Percentiles rank a stretch among this genome's conserved stretches.
These are phyloP conservation scores for Cataglyphis hispanica DNA, from an alignment of 1,140 invertebrate genomes.

Conservation along the genomic window DNA sequence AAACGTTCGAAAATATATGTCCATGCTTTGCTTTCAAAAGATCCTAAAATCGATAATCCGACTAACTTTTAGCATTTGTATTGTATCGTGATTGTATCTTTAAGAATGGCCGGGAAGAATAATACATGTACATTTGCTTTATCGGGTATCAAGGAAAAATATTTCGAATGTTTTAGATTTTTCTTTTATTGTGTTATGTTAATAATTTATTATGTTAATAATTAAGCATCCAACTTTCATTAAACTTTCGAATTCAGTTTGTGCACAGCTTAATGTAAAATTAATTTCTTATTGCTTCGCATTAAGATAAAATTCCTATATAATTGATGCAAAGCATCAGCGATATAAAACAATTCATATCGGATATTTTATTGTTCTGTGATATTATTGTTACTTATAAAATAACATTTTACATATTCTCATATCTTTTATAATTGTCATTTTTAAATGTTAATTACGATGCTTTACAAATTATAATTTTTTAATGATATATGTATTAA, in stretches of 20 bases:
- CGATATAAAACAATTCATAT: not conserved
- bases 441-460: slow-evolving; percentile 3
- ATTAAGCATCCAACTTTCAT: not conserved
- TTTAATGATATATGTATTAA: not conserved
- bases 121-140: not conserved
- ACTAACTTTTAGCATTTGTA: not conserved
- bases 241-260: not conserved
- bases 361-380: not conserved
- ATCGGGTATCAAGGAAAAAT: not conserved
- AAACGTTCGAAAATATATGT: not conserved
- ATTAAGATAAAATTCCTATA: no score
- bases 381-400: not conserved
- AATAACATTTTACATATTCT: not conserved
- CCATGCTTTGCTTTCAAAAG: not conserved
- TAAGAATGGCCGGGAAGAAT: not conserved
- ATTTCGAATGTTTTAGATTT: not conserved
- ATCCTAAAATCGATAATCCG: not conserved
- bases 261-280: no score
- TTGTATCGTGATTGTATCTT: not conserved
- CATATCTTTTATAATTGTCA: not conserved
- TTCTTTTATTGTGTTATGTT: not conserved
- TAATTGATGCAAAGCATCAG: no score
- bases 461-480: slow-evolving; percentile 1
- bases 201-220: not conserved
- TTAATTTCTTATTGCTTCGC: no score